Percentiles rank a stretch among this genome's conserved stretches.
Conservation (phyloP, 2,113 vertebrate species). For the Aix galericulata region DNA sequence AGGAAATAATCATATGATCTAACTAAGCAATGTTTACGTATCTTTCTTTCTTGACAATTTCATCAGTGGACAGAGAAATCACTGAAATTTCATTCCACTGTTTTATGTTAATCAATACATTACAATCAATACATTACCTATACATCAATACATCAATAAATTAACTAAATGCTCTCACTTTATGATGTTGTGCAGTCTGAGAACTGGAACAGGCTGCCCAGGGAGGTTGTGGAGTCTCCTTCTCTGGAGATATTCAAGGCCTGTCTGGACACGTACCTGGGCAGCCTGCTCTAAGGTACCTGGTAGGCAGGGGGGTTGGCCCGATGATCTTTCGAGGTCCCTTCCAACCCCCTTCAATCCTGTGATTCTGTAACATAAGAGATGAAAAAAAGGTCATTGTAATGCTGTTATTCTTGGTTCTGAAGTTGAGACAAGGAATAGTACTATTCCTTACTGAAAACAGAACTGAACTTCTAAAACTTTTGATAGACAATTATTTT, state of each 20-base stretch:
- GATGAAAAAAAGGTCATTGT: not conserved
- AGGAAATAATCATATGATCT: not conserved
- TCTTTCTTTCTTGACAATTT: not conserved
- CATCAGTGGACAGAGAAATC: not conserved
- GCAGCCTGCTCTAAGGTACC: too few species aligned
- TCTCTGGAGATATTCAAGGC: too few species aligned
- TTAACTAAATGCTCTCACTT: not conserved
- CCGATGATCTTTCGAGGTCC: too few species aligned
- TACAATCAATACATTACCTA: not conserved
- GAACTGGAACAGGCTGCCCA: too few species aligned
- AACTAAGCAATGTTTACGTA: not conserved
- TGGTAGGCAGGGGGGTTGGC: too few species aligned
- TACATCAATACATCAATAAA: not conserved
- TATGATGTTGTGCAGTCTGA: not conserved
- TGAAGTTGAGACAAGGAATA: not conserved
- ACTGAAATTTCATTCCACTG: not conserved
- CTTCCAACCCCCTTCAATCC: too few species aligned
- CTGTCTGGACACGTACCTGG: too few species aligned
- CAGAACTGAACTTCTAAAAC: not conserved
- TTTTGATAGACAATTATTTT: not conserved
- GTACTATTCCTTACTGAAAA: not conserved
- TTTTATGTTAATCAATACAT: not conserved
- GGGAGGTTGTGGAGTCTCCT: too few species aligned
- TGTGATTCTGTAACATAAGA: not conserved
- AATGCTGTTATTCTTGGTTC: not conserved